Evolutionary conservation across 2,888 invertebrate species (phyloP), one percentile per base, ranked within the genome.

Genomic region (Erynnis tages): DNA sequence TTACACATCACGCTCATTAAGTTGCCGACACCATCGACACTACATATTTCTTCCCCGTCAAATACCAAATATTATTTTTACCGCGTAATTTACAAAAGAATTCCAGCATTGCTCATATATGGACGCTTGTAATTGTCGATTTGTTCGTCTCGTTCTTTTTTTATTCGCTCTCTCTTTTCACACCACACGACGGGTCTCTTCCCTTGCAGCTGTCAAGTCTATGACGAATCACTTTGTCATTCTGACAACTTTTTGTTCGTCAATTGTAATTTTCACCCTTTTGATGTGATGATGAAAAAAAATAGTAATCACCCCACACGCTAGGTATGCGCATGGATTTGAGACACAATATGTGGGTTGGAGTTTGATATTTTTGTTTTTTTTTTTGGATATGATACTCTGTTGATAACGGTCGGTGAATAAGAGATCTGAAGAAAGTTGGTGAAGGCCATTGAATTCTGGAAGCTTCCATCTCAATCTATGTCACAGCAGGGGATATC

Each of bases 171-270:
- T 58, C 40, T 53, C 40, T 32, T 21, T 35, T 29, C 40, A 30
- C 8, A 8, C 10, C 55, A 13, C 40, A 56, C 54, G 46, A 37
- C 44, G 49, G 53, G 56, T 66, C 68, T 61, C 68, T 37, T 60
- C 74, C 74, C 56, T 63, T 56, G 79, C 87, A 87, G 82, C 87
- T 85, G 87, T 86, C 87, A 79, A 61, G 60, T 60, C 71, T 82
- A 77, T 85, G 87, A 87, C 87, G 87, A 85, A 88, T 88, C 82
- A 85, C 79, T 85, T 79, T 85, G 85, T 88, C 83, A 83, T 77
- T 80, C 76, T 84, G 87, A 82, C 86, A 82, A 76, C 69, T 78
- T 78, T 82, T 74, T 79, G 84, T 75, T 59, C 67, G 69, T 70
- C 78, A 73, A 70, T 70, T 75, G 76, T 79, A 71, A 83, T 87